These are phyloP conservation scores for Acanthosepion esculentum DNA, from an alignment of 2,888 invertebrate species.

Conservation along the genomic window DNA sequence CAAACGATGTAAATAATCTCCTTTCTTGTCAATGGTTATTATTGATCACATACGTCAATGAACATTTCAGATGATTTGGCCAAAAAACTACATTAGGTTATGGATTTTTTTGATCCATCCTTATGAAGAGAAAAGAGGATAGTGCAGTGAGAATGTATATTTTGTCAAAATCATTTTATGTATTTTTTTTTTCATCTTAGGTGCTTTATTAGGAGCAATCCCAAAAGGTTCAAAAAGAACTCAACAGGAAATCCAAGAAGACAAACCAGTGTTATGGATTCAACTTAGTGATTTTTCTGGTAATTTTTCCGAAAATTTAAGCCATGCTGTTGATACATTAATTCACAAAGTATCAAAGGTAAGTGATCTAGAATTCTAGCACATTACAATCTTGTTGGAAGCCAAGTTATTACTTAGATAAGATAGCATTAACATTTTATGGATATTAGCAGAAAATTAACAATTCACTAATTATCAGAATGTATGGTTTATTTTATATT, in stretches of 20 bases:
- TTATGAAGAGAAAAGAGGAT: too few species aligned
- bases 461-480: neutral
- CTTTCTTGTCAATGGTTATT: too few species aligned
- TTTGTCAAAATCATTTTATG: too few species aligned
- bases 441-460: neutral
- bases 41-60: too few species aligned
- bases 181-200: neutral
- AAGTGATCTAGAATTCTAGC: neutral
- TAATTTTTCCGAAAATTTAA: neutral
- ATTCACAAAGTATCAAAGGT: neutral
- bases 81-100: too few species aligned
- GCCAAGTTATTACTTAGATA: too few species aligned
- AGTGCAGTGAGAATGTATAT: too few species aligned
- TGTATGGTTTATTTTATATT: too few species aligned
- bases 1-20: too few species aligned
- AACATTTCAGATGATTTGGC: too few species aligned
- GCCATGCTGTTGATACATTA: neutral
- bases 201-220: neutral
- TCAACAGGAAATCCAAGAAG: neutral
- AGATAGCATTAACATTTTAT: too few species aligned
- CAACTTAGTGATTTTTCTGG: neutral
- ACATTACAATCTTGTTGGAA: neutral
- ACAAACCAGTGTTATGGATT: neutral
- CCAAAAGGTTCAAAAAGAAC: neutral
- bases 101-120: too few species aligned